Conservation (phyloP, 2,888 invertebrate genomes). For the Monoplex corrugatus region DNA sequence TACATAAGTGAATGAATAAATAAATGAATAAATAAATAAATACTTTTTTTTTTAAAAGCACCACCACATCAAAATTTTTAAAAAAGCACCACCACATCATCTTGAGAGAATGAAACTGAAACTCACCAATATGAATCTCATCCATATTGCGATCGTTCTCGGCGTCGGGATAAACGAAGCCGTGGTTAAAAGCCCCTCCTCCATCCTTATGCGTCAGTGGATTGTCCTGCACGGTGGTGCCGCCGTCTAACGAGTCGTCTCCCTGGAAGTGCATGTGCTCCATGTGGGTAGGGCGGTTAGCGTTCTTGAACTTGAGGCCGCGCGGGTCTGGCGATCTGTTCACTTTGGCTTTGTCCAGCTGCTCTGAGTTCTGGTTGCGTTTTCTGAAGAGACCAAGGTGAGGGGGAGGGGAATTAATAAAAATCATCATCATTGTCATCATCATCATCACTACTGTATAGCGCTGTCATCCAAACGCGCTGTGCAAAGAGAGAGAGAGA, state of each 20-base stretch:
- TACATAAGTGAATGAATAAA: no score
- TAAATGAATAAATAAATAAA: no score
- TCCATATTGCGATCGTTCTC: constrained; percentile 47
- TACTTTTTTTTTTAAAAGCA: no score
- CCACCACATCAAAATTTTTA: no score
- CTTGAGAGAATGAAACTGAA: no score
- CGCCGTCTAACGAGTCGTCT: constrained; percentile 47
- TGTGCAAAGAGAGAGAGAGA: neutral
- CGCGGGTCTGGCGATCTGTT: constrained; percentile 63
- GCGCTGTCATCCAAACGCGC: no score
- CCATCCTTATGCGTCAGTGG: constrained; percentile 49
- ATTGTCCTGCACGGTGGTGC: constrained; percentile 53
- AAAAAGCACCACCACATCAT: neutral
- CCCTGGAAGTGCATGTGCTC: constrained; percentile 31
- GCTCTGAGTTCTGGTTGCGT: constrained; percentile 66
- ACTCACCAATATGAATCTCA: constrained; percentile 51
- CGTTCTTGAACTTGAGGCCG: constrained; percentile 67
- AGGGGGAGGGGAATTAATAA: no score
- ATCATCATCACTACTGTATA: no score
- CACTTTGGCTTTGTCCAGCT: constrained; percentile 66
- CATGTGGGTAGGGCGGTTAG: constrained; percentile 6
- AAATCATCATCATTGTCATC: no score
- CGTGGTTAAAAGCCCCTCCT: constrained; percentile 46
- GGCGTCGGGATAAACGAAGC: constrained; percentile 46
- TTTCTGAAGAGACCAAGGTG: no score